Conservation (phyloP, 2,113 vertebrate species). For the Leuciscus idus region DNA sequence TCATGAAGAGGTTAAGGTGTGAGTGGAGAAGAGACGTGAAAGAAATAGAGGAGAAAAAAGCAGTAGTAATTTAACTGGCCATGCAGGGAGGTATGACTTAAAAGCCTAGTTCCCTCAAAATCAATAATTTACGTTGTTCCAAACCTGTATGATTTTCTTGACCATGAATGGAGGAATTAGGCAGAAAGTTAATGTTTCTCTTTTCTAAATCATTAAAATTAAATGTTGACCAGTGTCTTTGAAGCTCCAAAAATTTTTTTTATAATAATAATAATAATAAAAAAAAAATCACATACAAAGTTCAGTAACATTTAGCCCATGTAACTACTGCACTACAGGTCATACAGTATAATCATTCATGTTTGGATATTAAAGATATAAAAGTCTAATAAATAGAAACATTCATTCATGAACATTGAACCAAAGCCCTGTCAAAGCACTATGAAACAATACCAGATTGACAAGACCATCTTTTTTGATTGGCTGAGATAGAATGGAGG, state of each 20-base stretch:
- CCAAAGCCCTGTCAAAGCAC: not conserved
- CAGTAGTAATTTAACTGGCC: no score
- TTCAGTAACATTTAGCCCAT: not conserved
- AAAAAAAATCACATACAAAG: not conserved
- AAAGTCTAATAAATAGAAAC: not conserved
- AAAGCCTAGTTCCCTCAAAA: no score
- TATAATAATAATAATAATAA: no score
- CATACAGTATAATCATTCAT: not conserved
- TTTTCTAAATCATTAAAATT: not conserved
- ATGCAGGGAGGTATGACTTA: no score
- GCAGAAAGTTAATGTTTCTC: not conserved
- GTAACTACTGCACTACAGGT: not conserved
- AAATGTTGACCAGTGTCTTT: no score
- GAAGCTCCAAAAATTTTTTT: not conserved
- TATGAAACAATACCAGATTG: not conserved
- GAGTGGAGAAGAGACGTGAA: not conserved
- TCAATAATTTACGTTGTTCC: no score
- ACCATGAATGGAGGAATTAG: no score
- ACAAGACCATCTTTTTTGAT: not conserved
- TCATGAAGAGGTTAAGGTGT: not conserved
- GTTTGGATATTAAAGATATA: not conserved
- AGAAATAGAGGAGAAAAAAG: no score
- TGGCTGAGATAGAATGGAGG: not conserved
- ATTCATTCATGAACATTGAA: not conserved
- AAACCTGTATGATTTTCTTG: no score